phyloP scores from a whole-genome alignment of 2,888 invertebrate species.

The Sturmia bella region DNA sequence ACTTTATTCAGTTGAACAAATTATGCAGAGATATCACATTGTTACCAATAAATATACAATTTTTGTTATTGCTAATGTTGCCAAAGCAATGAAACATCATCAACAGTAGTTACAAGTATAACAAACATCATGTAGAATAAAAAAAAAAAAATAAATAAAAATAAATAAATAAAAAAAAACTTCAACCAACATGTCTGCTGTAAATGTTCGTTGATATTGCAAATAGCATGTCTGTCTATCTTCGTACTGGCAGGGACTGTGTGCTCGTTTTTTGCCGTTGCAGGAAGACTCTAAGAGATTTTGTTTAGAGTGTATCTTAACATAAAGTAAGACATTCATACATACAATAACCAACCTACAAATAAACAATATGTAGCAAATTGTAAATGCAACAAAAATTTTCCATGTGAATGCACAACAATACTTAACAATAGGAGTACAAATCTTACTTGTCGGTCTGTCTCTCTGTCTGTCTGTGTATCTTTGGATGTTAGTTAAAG shows the following conservation, averaged over 20 bases:
- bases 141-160: conserved; percentile 9
- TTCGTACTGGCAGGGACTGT: conserved; percentile 10
- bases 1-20: conserved; percentile 67
- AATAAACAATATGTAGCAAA: conserved; percentile 46
- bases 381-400: conserved; percentile 75
- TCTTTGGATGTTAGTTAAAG: conserved; percentile 23
- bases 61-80: conserved; percentile 31
- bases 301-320: conserved; percentile 44
- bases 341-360: conserved; percentile 10
- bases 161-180: not conserved
- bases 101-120: conserved; percentile 64
- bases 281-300: conserved; percentile 29
- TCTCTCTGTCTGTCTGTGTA: conserved; percentile 1
- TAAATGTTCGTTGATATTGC: not conserved
- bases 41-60: conserved; percentile 67
- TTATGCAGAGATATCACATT: conserved; percentile 69
- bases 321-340: not conserved
- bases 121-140: conserved; percentile 48
- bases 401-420: conserved; percentile 77
- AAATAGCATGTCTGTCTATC: conserved; percentile 17
- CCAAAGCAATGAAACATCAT: conserved; percentile 38
- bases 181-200: conserved; percentile 20
- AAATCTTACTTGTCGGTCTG: conserved; percentile 34
- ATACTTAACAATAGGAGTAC: conserved; percentile 69
- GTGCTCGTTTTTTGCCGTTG: conserved; percentile 23